These are phyloP conservation scores for Trypoxylus dichotomus DNA, from an alignment of 1,140 invertebrate species.

Conservation along the genomic window DNA sequence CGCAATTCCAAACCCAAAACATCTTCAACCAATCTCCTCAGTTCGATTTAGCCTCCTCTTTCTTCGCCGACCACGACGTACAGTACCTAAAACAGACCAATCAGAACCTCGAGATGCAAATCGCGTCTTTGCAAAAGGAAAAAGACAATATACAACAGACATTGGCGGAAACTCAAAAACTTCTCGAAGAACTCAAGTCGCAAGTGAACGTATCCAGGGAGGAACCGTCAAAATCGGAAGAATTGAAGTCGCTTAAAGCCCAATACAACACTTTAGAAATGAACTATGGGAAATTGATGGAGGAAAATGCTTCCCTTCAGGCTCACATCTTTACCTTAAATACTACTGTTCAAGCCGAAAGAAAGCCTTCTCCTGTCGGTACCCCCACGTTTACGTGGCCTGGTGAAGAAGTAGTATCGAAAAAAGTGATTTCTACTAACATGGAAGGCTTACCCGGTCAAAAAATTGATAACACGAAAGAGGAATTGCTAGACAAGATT, in stretches of 20 bases:
- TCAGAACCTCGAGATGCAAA: not conserved
- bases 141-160: slow-evolving; percentile 30
- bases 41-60: not conserved
- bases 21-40: not conserved
- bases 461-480: slow-evolving; percentile 33
- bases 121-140: not conserved
- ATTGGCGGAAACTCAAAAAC: slow-evolving; percentile 31
- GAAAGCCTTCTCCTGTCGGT: not conserved
- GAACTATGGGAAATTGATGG: not conserved
- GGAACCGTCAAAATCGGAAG: not conserved
- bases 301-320: not conserved
- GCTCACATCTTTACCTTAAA: not conserved
- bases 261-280: not conserved
- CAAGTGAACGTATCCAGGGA: not conserved
- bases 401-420: not conserved
- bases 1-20: slow-evolving; percentile 41
- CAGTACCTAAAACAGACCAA: not conserved
- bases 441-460: not conserved
- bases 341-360: not conserved
- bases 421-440: not conserved
- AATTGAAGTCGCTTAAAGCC: not conserved
- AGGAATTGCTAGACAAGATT: slow-evolving; percentile 47
- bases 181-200: not conserved
- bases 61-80: not conserved
- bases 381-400: not conserved